phyloP scores from a whole-genome alignment of 2,113 vertebrate genomes.

The Bombycilla garrulus region DNA sequence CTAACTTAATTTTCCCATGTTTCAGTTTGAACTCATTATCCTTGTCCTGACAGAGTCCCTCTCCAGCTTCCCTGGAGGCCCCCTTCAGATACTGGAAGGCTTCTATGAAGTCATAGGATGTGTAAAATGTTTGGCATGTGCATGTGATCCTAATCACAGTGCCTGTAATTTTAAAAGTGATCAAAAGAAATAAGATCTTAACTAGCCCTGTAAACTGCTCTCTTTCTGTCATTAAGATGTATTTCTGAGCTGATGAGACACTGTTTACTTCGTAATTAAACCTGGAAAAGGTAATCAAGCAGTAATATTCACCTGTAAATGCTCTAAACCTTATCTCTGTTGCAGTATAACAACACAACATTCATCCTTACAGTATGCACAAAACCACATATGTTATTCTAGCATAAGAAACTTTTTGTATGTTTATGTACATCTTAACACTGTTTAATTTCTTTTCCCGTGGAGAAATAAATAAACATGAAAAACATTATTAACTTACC shows the following conservation, averaged over 20 bases:
- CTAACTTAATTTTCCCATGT: not conserved
- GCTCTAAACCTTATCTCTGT: not conserved
- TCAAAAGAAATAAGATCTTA: not conserved
- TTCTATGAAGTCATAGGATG: not conserved
- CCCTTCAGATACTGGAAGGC: not conserved
- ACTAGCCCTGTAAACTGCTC: not conserved
- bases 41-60: not conserved
- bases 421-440: not conserved
- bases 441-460: not conserved
- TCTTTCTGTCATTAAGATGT: not conserved
- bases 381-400: not conserved
- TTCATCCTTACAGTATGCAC: not conserved
- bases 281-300: not conserved
- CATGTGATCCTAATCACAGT: not conserved
- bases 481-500: constrained; percentile 12
- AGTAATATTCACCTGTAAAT: not conserved
- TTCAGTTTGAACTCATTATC: not conserved
- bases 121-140: not conserved
- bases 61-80: not conserved
- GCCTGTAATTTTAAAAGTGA: not conserved
- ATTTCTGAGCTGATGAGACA: not conserved
- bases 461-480: not conserved
- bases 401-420: not conserved
- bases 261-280: not conserved
- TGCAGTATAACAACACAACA: not conserved